A percentile compares a stretch with the other conserved stretches of the same genome.
phyloP scores from a whole-genome alignment of 2,113 vertebrate species.

The Rattus rattus region DNA sequence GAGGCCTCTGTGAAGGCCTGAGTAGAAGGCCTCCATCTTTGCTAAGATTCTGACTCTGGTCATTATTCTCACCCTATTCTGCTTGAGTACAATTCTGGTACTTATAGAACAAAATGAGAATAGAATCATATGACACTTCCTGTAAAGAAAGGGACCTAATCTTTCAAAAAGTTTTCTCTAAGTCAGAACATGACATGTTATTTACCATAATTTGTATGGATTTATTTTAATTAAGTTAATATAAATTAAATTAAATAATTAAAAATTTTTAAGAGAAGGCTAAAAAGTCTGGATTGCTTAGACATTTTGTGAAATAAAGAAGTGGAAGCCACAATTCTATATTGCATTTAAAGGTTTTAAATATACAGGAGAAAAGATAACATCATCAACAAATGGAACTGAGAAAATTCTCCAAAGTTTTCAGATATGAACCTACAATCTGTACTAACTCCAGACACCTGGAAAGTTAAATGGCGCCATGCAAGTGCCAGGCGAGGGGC shows the following conservation, averaged over 20 bases:
- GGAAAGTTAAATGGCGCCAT: background rate
- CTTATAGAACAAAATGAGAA: background rate
- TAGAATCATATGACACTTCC: background rate
- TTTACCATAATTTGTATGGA: background rate
- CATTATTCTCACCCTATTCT: background rate
- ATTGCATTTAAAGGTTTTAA: background rate
- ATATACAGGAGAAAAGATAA: background rate
- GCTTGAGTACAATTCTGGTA: background rate
- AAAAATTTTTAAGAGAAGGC: background rate
- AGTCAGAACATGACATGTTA: background rate
- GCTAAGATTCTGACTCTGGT: background rate
- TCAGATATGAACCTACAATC: background rate
- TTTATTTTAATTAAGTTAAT: background rate
- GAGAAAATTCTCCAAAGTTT: background rate
- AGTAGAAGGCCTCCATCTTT: background rate
- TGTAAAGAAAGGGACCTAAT: background rate
- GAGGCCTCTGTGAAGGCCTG: background rate
- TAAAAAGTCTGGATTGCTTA: background rate
- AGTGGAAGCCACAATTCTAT: background rate
- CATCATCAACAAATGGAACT: background rate
- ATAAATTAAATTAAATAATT: too few relatives aligned
- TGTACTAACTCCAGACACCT: background rate
- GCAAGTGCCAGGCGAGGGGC: background rate
- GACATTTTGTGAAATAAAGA: background rate
- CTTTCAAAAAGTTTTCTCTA: background rate